These are phyloP conservation scores for Trachelus tabidus DNA, from an alignment of 2,888 invertebrate species.

Conservation along the genomic window DNA sequence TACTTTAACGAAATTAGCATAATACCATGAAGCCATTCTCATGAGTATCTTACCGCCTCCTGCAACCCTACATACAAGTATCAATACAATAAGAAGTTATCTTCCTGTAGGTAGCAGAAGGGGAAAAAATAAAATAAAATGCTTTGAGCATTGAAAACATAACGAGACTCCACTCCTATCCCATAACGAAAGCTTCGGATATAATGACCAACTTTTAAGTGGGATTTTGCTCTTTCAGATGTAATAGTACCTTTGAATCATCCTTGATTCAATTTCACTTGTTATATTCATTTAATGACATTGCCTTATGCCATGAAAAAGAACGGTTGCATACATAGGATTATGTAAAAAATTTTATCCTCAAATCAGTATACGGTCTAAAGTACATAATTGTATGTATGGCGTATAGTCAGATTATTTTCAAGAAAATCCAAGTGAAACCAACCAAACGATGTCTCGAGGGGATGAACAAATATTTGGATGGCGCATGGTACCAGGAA, in stretches of 20 bases:
- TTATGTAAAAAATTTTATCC: no score
- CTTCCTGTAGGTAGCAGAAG: neutral
- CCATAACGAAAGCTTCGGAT: neutral
- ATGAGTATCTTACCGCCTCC: constrained; percentile 38
- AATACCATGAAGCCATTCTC: constrained; percentile 61
- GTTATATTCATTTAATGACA: no score
- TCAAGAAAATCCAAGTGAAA: neutral
- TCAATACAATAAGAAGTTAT: neutral
- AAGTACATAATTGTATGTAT: neutral
- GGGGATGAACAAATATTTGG: neutral
- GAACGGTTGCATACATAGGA: neutral
- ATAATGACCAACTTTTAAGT: neutral
- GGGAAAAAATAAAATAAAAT: neutral
- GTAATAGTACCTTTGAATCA: no score
- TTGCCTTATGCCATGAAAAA: no score
- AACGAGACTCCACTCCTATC: neutral
- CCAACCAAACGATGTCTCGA: neutral
- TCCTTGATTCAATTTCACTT: no score
- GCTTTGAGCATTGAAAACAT: neutral
- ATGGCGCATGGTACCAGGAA: neutral
- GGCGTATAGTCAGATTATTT: neutral
- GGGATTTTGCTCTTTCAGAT: neutral
- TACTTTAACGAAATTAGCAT: constrained; percentile 61
- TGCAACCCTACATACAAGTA: neutral
- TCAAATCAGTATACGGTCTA: neutral